Conservation (phyloP, 1,140 invertebrate genomes). For the Drosophila rufa region DNA sequence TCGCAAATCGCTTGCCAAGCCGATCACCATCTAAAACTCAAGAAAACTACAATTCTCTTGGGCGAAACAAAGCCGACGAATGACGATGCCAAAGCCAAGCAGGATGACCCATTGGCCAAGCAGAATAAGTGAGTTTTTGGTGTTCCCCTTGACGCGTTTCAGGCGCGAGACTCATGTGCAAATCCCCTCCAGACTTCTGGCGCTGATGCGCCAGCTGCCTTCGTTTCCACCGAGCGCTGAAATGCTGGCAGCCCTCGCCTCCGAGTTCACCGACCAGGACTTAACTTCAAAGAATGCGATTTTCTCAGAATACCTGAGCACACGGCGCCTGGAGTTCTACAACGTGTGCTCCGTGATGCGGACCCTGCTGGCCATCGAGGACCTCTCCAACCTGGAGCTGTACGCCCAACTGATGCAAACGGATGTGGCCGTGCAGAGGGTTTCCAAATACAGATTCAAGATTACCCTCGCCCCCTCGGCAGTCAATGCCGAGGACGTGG, state of each 20-base stretch:
- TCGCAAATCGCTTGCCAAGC: background rate
- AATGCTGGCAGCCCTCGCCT: conserved; percentile 36
- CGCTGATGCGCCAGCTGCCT: conserved; percentile 25
- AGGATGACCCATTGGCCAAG: background rate
- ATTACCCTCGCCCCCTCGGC: background rate
- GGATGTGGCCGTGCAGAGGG: conserved; percentile 22
- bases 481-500: conserved; percentile 51
- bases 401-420: conserved; percentile 48
- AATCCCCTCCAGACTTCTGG: conserved; percentile 36
- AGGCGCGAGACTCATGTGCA: background rate
- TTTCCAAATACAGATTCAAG: conserved; percentile 5
- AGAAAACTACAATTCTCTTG: background rate
- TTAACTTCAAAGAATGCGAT: conserved; percentile 3
- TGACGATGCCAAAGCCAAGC: background rate
- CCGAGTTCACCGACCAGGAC: conserved; percentile 38
- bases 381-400: conserved; percentile 51
- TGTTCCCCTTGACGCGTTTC: background rate
- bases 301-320: conserved; percentile 44
- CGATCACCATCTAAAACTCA: background rate
- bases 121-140: conserved; percentile 11
- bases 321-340: conserved; percentile 30
- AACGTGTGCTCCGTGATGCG: conserved; percentile 56
- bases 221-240: conserved; percentile 48
- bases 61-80: background rate
- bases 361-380: conserved; percentile 57